A percentile compares a stretch with the other conserved stretches of the same genome.
phyloP scores from a whole-genome alignment of 2,888 invertebrate species.

The Gastracanthus pulcherrimus region DNA sequence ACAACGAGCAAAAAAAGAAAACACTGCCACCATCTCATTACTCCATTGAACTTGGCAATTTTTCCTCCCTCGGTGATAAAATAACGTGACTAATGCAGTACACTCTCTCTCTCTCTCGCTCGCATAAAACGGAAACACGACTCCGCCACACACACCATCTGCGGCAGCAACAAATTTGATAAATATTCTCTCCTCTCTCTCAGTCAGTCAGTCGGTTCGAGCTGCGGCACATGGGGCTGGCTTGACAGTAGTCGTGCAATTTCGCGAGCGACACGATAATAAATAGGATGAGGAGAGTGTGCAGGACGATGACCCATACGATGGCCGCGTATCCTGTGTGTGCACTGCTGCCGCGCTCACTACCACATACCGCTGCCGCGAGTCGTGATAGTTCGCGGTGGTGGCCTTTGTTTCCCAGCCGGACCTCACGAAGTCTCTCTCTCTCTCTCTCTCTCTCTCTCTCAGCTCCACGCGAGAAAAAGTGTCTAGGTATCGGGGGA shows the following conservation, averaged over 20 bases:
- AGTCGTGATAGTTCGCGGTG: not conserved
- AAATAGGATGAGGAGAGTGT: conserved; percentile 42
- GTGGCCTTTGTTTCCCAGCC: conserved; percentile 52
- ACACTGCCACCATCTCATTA: not conserved
- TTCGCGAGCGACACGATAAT: conserved; percentile 41
- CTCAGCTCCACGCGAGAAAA: no score
- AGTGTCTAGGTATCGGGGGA: not conserved
- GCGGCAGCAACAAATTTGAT: conserved; percentile 14
- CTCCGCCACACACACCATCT: not conserved
- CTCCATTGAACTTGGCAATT: not conserved
- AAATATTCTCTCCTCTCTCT: not conserved
- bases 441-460: no score
- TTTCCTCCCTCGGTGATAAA: not conserved
- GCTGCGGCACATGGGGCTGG: not conserved
- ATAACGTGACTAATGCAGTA: not conserved
- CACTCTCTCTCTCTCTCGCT: not conserved
- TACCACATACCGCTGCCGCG: not conserved
- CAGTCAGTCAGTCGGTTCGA: not conserved
- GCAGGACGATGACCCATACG: conserved; percentile 51
- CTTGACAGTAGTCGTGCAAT: conserved; percentile 37
- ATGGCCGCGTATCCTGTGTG: conserved; percentile 31
- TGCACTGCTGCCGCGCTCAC: no score
- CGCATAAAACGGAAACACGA: not conserved
- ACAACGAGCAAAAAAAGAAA: no score
- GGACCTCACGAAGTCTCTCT: conserved; percentile 55